Base-by-base conservation (phyloP, 2,797 vertebrate species). In the Thamnophis elegans region DNA sequence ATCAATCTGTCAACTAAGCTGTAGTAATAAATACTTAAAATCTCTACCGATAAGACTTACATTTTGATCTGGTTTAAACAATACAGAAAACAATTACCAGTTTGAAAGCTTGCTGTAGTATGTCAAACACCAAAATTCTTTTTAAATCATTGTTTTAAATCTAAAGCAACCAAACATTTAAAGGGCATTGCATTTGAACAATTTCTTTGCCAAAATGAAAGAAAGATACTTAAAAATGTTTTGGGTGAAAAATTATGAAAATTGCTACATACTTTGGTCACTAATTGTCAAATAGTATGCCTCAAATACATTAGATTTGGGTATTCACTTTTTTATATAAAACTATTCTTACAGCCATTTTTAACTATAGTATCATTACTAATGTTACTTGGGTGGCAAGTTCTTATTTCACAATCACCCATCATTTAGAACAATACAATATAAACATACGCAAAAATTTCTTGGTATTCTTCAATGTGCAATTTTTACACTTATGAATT, bases 311-410 rank as follows among this genome's bases (percentile, higher is more conserved):
- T 98, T 97, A 97, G 96, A 97, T 98, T 98, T 98, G 98, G 98
- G 98, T 98, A 98, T 98, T 98, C 98, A 98, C 98, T 98, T 98
- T 99, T 99, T 98, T 98, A 98, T 99, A 99, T 98, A 99, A 99
- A 99, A 99, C 98, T 99, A 99, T 98, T 99, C 99, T 99, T 99
- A 99, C 99, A 99, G 99, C 98, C 98, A 98, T 98, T 98, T 82
- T 98, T 97, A 98, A 98, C 98, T 99, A 98, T 97, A 98, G 98
- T 98, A 99, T 98, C 98, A 98, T 98, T 98, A 98, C 98, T 98
- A 98, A 98, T 97, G 98, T 98, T 98, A 98, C 98, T 97, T 95
- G 98, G 98, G 98, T 96, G 98, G 98, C 98, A 98, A 98, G 98
- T 98, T 98, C 98, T 97, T 97, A 96, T 97, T 97, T 98, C 98